Base-by-base conservation (phyloP, 2,113 vertebrate species). In the Alligator sinensis region DNA sequence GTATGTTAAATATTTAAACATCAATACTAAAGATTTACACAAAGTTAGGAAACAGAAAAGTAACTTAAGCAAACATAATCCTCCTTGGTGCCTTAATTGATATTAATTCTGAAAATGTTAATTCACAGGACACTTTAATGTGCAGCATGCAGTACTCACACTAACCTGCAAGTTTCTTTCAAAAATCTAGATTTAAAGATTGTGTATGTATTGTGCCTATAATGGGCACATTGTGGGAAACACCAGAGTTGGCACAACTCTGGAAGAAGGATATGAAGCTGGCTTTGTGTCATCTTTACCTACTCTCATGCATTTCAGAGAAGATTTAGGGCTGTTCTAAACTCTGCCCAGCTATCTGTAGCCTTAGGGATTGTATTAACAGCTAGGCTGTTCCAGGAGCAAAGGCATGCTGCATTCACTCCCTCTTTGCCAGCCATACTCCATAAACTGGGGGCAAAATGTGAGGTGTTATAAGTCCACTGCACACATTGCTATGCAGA, bases 151-250 rank as follows among this genome's bases (percentile, higher is more conserved):
- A 86, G 15, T 27, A 10, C 80, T 14, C 6, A 54, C 25, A n/a
- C 3, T 11, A 91, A 88, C 70, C 70, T 34, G 17, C 0, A 0
- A 30, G 38, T 18, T 78, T 74, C 21, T 74, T 25, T 64, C 77
- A 70, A 21, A 81, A 59, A 78, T 66, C 34, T 80, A 81, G 75
- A 84, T 57, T 62, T 2, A 62, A 87, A 57, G 13, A 76, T 4
- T 79, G 14, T 5, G 1, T 1, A 79, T 2, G 22, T 54, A 27
- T 5, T 66, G 24, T 3, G 61, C 3, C 38, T 80, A 13, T 11
- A 62, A 38, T 3, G 34, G 55, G 16, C 38, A 62, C 16, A 28
- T 7, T 18, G 72, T 63, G 28, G 2, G 80, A 90, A 77, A 34
- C 16, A 90, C 57, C 80, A 17, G 7, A 80, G 68, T 2, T 4